Evolutionary conservation across 1,140 invertebrate genomes (phyloP).

Genomic region (Vanessa tameamea): DNA sequence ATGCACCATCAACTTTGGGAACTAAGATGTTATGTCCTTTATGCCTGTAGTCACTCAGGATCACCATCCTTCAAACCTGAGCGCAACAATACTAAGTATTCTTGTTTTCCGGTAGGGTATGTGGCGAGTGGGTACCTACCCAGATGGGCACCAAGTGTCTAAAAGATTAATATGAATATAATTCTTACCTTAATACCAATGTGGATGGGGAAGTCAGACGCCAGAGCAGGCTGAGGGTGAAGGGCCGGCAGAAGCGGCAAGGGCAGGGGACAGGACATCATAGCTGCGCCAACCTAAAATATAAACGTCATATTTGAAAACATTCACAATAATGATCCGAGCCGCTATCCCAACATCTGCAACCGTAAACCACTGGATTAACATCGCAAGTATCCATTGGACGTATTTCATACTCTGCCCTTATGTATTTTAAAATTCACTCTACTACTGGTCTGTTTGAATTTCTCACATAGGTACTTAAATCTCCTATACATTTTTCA

Average conservation of each 20-base stretch:
- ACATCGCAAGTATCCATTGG: neutral
- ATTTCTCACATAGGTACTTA: conserved; percentile 34
- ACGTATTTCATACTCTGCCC: neutral
- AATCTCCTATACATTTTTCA: conserved; percentile 38
- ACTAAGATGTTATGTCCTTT: too few relatives aligned
- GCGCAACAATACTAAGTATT: too few relatives aligned
- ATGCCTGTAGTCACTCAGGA: too few relatives aligned
- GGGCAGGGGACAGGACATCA: conserved; percentile 84
- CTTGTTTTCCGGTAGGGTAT: too few relatives aligned
- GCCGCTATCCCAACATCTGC: too few relatives aligned
- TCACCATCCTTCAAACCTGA: too few relatives aligned
- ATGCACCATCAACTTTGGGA: too few relatives aligned
- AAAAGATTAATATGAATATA: neutral
- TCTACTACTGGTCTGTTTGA: conserved; percentile 12
- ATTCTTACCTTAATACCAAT: conserved; percentile 83
- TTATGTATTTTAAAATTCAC: conserved; percentile 25
- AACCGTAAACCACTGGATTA: too few relatives aligned
- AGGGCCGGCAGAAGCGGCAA: conserved; percentile 83
- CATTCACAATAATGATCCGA: too few relatives aligned
- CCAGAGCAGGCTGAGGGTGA: conserved; percentile 81
- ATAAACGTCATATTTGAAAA: neutral
- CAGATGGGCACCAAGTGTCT: neutral
- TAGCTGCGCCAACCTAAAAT: conserved; percentile 82
- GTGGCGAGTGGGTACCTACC: too few relatives aligned
- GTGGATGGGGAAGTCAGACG: conserved; percentile 82